phyloP scores from a whole-genome alignment of 2,888 invertebrate species.

The Lordiphosa fenestrarum region DNA sequence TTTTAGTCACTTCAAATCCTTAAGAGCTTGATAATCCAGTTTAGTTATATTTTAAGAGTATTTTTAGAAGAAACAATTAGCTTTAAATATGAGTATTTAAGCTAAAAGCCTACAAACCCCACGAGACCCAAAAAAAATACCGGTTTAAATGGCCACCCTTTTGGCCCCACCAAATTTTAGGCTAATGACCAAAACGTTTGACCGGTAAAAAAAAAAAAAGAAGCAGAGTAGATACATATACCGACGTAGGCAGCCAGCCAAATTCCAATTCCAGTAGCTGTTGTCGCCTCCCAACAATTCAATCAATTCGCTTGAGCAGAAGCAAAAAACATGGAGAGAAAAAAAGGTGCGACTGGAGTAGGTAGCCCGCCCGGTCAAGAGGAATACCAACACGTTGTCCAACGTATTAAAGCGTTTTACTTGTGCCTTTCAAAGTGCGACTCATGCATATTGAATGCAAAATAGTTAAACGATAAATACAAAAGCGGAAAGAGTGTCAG shows the following conservation, averaged over 20 bases:
- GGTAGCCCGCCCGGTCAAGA: conserved; percentile 12
- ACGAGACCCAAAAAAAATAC: too few relatives aligned
- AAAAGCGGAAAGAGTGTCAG: conserved; percentile 1
- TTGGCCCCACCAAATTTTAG: neutral
- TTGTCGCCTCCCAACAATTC: conserved; percentile 42
- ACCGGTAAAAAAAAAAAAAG: too few relatives aligned
- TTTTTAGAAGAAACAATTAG: too few relatives aligned
- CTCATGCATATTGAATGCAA: conserved; percentile 31
- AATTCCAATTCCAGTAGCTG: conserved; percentile 40
- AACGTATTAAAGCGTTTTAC: conserved; percentile 15
- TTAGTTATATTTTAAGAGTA: too few relatives aligned
- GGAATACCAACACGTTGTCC: conserved; percentile 11
- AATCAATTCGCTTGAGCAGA: conserved; percentile 39
- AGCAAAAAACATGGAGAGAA: neutral
- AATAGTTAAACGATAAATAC: conserved; percentile 6
- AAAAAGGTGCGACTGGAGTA: neutral
- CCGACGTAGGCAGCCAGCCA: neutral
- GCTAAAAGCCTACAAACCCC: too few relatives aligned
- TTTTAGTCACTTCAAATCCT: too few relatives aligned
- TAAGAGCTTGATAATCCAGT: too few relatives aligned
- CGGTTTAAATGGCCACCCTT: too few relatives aligned
- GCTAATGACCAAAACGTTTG: too few relatives aligned
- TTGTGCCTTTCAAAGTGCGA: conserved; percentile 8
- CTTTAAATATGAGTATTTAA: too few relatives aligned
- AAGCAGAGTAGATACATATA: too few relatives aligned